A percentile compares a stretch with the other conserved stretches of the same genome.
These are phyloP conservation scores for Empidonax alnorum DNA, from an alignment of 2,113 vertebrate species.

Conservation along the genomic window DNA sequence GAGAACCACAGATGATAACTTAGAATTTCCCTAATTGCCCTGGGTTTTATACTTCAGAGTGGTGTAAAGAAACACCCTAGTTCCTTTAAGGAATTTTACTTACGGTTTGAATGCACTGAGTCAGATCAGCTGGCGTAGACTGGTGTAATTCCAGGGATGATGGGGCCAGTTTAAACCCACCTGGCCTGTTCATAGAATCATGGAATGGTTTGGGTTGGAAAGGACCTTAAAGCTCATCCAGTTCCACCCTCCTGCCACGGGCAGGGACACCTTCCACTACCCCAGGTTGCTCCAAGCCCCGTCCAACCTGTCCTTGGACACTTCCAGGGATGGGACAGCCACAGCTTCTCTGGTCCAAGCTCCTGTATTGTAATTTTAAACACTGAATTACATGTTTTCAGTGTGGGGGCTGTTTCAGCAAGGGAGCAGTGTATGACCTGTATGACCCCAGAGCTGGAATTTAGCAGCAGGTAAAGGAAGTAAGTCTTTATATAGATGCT, in stretches of 20 bases:
- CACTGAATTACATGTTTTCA: background rate
- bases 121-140: background rate
- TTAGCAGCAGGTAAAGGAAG: background rate
- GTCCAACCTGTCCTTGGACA: fast-evolving
- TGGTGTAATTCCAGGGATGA: background rate
- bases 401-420: background rate
- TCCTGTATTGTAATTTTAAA: background rate
- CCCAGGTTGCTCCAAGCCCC: background rate
- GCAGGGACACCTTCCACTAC: background rate
- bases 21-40: background rate
- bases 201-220: background rate
- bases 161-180: background rate
- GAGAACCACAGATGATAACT: background rate
- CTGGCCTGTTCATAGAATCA: background rate
- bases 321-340: background rate
- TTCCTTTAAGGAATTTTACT: background rate
- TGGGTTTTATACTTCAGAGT: background rate
- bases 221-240: background rate
- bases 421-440: background rate
- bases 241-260: background rate
- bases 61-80: background rate
- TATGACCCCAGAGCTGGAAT: fast-evolving
- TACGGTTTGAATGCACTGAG: fast-evolving
- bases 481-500: background rate
- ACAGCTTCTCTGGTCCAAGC: background rate